These are phyloP conservation scores for Tonatia bakeri DNA, from an alignment of 2,113 vertebrate genomes.

Conservation along the genomic window DNA sequence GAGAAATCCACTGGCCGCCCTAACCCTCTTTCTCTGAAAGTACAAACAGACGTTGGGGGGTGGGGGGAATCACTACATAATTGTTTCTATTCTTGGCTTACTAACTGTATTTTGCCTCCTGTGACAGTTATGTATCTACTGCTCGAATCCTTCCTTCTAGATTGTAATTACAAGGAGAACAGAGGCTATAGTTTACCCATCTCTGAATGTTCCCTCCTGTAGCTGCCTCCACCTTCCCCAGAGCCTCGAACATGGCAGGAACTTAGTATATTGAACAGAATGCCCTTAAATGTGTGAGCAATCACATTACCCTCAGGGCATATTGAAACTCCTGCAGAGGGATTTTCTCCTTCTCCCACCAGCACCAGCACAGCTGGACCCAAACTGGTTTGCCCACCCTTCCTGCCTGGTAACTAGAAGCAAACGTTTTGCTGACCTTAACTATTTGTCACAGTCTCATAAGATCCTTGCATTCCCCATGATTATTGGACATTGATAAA, in stretches of 20 bases:
- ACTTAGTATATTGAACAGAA: neutral
- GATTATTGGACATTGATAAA: neutral
- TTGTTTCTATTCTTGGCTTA: neutral
- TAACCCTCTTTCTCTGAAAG: neutral
- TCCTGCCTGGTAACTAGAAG: neutral
- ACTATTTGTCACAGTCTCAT: neutral
- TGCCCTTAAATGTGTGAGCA: neutral
- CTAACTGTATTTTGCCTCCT: neutral
- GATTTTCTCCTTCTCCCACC: neutral
- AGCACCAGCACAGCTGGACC: neutral
- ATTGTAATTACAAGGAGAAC: neutral
- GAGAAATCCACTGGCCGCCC: neutral
- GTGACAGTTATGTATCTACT: neutral
- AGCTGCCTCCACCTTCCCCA: neutral
- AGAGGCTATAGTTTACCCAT: neutral
- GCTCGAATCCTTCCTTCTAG: neutral
- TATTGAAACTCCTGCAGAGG: neutral
- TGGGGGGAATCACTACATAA: neutral
- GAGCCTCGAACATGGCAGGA: neutral
- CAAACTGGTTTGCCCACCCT: neutral
- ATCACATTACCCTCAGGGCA: neutral
- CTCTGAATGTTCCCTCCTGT: neutral
- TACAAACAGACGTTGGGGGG: neutral
- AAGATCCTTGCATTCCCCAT: neutral
- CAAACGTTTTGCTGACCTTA: neutral